phyloP scores from a whole-genome alignment of 2,888 invertebrate genomes.

The Acronicta alni region DNA sequence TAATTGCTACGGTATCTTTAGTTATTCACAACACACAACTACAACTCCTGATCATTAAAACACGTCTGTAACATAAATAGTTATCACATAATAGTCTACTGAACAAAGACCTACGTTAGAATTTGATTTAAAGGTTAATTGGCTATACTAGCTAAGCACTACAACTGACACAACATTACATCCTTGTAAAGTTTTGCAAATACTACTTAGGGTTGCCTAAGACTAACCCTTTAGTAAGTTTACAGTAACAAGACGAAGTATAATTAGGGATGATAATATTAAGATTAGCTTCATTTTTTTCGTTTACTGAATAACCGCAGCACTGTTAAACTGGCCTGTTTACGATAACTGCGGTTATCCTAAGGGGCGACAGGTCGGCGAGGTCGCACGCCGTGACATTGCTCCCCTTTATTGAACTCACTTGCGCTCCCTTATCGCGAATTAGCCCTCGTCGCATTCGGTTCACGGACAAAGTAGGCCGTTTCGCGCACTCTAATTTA shows the following conservation, averaged over 20 bases:
- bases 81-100: slow-evolving; percentile 27
- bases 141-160: slow-evolving; percentile 52
- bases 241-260: slow-evolving; percentile 15
- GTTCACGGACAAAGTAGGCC: slow-evolving; percentile 82
- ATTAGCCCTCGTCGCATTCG: slow-evolving; percentile 82
- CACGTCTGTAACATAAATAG: not conserved
- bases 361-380: slow-evolving; percentile 63
- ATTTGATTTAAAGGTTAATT: slow-evolving; percentile 57
- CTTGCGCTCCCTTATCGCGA: slow-evolving; percentile 82
- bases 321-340: slow-evolving; percentile 60
- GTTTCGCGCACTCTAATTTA: slow-evolving; percentile 82
- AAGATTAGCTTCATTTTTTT: slow-evolving; percentile 52
- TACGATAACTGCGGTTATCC: slow-evolving; percentile 76
- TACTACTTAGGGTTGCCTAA: slow-evolving; percentile 34
- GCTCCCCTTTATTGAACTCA: slow-evolving; percentile 80
- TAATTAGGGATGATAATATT: slow-evolving; percentile 49
- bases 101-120: slow-evolving; percentile 45
- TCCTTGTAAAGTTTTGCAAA: slow-evolving; percentile 56
- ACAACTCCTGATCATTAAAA: slow-evolving; percentile 47
- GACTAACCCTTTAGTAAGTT: slow-evolving; percentile 33
- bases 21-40: slow-evolving; percentile 65
- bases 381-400: slow-evolving; percentile 75
- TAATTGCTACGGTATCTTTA: slow-evolving; percentile 75
- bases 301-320: slow-evolving; percentile 46
- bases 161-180: slow-evolving; percentile 50